Base-by-base conservation (phyloP, 1,140 invertebrate genomes). In the Magallana angulata region DNA sequence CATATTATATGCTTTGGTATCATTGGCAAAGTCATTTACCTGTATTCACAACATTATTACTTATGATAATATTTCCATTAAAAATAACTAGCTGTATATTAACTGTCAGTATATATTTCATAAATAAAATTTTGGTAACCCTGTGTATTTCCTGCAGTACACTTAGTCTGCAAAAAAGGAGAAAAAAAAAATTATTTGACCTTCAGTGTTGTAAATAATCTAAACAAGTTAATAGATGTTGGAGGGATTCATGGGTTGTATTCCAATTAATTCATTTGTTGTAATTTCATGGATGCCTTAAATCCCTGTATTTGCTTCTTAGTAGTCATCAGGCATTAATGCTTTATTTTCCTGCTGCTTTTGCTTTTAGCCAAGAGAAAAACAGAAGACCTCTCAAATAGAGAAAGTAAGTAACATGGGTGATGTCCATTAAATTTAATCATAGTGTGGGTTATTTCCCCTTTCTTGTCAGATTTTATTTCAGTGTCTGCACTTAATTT, bases 301-400 rank as follows among this genome's bases (percentile, higher is more conserved):
- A n/a, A 12, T 62, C 14, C 60, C 60, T 16, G 60, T 62, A 12
- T 62, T 62, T 62, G 68, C 68, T 76, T 76, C 36, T 48, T 4
- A 48, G 24, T 76, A 76, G 68, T 76, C 30, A 30, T 76, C 68
- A 76, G 30, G 24, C 68, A 76, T 76, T 76, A 85, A 68, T 89
- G 58, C 59, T 86, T 84, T 60, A 48, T 48, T 87, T 86, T 83
- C 71, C 58, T 71, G 58, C 62, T 36, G 57, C 82, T 82, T 81
- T 76, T 85, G 80, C 88, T 86, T 64, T 68, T 84, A 80, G 82
- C 57, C 80, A 57, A 85, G 85, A 82, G 12, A 57, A 12, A 58
- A 86, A 62, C 57, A 86, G 57, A 62, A 14, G 76, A 81, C 30
- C 16, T 18, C 62, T 68, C 57, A 76, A 36, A 24, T 76, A 12